phyloP scores from a whole-genome alignment of 2,888 invertebrate species.

The Cancer borealis region DNA sequence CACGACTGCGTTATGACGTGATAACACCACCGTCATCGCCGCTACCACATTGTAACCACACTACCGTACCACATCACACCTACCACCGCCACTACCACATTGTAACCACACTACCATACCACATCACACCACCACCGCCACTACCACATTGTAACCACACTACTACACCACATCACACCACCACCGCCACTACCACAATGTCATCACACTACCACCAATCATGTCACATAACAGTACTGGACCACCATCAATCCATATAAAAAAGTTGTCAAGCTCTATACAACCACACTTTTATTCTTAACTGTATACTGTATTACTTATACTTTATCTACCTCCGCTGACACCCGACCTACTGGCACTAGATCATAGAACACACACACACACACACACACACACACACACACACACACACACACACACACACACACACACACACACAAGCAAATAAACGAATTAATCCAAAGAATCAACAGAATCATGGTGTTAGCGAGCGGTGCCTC shows the following conservation, averaged over 20 bases:
- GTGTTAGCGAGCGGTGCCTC: neutral
- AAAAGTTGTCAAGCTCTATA: neutral
- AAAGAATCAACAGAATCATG: neutral
- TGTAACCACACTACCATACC: neutral
- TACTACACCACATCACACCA: neutral
- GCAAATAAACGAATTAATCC: slow-evolving; percentile 14
- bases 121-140: neutral
- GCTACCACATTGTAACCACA: neutral
- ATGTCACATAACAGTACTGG: too few species aligned
- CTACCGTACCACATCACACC: too few species aligned
- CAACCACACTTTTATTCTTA: too few species aligned
- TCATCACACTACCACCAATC: neutral
- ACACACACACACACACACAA: neutral
- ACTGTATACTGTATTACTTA: too few species aligned
- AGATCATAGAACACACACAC: too few species aligned
- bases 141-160: neutral
- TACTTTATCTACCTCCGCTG: too few species aligned
- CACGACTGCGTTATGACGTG: neutral
- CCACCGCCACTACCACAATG: neutral
- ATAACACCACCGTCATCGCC: neutral
- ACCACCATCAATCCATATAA: neutral
- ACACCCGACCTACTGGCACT: too few species aligned
- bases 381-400: slow-evolving; percentile 42
- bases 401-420: slow-evolving; percentile 28
- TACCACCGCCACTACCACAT: neutral